Percentiles rank a stretch among this genome's conserved stretches.
Conservation (phyloP, 1,140 invertebrate species). For the Wasmannia auropunctata region DNA sequence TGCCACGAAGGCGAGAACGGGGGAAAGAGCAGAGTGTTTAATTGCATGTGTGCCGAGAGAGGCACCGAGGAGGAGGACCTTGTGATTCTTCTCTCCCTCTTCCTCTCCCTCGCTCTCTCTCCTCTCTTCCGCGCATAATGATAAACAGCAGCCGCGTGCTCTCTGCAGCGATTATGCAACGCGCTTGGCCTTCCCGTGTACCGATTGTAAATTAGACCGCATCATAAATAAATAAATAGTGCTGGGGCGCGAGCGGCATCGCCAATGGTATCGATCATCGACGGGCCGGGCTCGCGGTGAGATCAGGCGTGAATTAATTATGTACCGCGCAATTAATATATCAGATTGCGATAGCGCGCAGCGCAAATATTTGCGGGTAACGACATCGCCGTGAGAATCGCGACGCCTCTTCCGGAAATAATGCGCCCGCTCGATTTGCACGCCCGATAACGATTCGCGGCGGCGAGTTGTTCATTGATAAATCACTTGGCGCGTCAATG, state of each 20-base stretch:
- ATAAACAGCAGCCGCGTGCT: slow-evolving; percentile 76
- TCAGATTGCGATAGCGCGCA: slow-evolving; percentile 34
- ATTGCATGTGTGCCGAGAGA: slow-evolving; percentile 57
- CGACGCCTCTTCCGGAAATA: slow-evolving; percentile 40
- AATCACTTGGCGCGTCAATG: background rate
- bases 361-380: slow-evolving; percentile 44
- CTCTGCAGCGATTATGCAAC: slow-evolving; percentile 75
- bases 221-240: slow-evolving; percentile 82
- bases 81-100: slow-evolving; percentile 33
- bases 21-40: slow-evolving; percentile 59
- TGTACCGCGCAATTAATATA: slow-evolving; percentile 53
- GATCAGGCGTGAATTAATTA: slow-evolving; percentile 54
- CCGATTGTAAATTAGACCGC: slow-evolving; percentile 81
- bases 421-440: background rate
- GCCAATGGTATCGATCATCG: background rate
- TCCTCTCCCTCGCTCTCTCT: slow-evolving; percentile 58
- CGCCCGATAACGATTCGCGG: background rate
- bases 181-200: slow-evolving; percentile 75
- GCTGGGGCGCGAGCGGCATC: slow-evolving; percentile 55
- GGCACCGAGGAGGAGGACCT: slow-evolving; percentile 59
- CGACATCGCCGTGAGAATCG: background rate
- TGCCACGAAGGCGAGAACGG: slow-evolving; percentile 4
- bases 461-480: background rate
- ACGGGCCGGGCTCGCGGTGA: background rate
- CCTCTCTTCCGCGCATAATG: slow-evolving; percentile 71